Conservation (phyloP, 1,140 invertebrate species). For the Euura lappo region DNA sequence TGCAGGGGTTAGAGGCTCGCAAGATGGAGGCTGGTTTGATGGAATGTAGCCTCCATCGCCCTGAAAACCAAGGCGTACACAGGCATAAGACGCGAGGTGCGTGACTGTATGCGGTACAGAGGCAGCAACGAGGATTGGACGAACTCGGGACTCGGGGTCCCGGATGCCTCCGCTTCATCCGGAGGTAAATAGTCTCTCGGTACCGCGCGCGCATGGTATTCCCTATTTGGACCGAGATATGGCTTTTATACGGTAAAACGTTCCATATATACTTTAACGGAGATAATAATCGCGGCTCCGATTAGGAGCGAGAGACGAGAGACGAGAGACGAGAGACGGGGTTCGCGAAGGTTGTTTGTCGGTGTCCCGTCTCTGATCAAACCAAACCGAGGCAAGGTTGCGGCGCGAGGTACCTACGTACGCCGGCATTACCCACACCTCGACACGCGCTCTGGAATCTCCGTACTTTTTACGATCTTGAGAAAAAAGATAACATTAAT, state of each 20-base stretch:
- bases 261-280: constrained; percentile 14
- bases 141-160: neutral
- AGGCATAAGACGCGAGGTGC: neutral
- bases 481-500: neutral
- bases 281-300: constrained; percentile 18
- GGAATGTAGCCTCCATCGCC: constrained; percentile 49
- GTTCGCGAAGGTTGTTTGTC: neutral
- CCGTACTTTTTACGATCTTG: neutral
- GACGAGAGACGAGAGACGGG: too few species aligned
- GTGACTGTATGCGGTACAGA: constrained; percentile 18
- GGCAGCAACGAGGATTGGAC: neutral
- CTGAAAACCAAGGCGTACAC: too few species aligned
- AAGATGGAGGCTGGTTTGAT: constrained; percentile 56
- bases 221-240: constrained; percentile 35
- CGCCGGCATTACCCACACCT: too few species aligned
- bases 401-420: neutral
- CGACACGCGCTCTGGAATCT: neutral
- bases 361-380: neutral
- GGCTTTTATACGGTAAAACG: constrained; percentile 18
- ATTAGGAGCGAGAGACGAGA: constrained; percentile 8
- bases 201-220: constrained; percentile 12
- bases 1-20: constrained; percentile 25
- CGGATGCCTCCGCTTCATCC: neutral
- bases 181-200: neutral
- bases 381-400: neutral